Evolutionary conservation across 2,888 invertebrate species (phyloP), one percentile per base, ranked within the genome.

Genomic region (Seira ritae): DNA sequence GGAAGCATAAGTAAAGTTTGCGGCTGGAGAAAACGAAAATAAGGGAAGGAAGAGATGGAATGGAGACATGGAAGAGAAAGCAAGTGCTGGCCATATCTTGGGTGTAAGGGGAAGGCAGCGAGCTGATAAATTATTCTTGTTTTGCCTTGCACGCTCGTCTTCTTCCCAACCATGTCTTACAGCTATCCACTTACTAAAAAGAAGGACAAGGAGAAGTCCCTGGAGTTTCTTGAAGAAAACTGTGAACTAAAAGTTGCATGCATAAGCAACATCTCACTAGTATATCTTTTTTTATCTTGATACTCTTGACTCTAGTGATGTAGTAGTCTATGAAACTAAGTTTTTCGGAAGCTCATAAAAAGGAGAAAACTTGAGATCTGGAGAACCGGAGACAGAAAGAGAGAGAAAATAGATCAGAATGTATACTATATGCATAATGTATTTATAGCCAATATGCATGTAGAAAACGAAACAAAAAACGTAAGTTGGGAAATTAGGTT

Each of bases 41-140:
- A 8, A 31, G 31, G 8, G 8, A 8, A 31, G 31, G 8, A 8
- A 31, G 31, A 31, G 31, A 31, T n/a, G 31, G 8, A 4, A 31
- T 31, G 31, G 8, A 31, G 31, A 8, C 8, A 8, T n/a, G 31
- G 31, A 31, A 31, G 31, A 31, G 31, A 31, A 31, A 31, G 31
- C 31, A 31, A 31, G 31, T 8, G 8, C 31, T 8, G 8, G 31
- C 31, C 31, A 31, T 31, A 31, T 55, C 17, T 55, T 17, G 55
- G 3, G 55, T 55, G 55, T 55, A 55, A 31, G 8, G 31, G 8
- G 31, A 55, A 55, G 55, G 75, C 74, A 80, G 70, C 80, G 75
- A 80, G 80, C 80, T 75, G 80, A 80, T 80, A 75, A 80, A 80
- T 80, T 80, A 80, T 80, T 75, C 80, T 65, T 72, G 46, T 31